Percentiles rank a stretch among this genome's conserved stretches.
Conservation (phyloP, 35 echinoderm and acorn worm genomes). For the Eucidaris tribuloides region DNA sequence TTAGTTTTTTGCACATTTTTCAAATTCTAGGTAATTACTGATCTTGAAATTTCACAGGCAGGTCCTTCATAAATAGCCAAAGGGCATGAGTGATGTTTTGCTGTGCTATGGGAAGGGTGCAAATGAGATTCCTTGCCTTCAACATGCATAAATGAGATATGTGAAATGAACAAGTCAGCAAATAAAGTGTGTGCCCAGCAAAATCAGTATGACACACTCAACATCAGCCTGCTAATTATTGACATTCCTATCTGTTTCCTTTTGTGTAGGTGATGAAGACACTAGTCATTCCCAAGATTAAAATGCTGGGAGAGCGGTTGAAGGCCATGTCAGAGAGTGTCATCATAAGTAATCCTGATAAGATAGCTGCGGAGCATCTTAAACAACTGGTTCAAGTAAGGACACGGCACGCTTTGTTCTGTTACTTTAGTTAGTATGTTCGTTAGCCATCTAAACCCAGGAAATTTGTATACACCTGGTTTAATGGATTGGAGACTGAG, state of each 20-base stretch:
- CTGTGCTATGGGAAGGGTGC: too few relatives aligned
- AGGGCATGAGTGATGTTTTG: too few relatives aligned
- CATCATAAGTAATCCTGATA: slow-evolving; percentile 83
- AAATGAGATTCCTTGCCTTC: too few relatives aligned
- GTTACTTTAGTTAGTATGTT: not conserved
- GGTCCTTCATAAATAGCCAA: too few relatives aligned
- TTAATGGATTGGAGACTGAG: not conserved
- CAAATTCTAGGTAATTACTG: too few relatives aligned
- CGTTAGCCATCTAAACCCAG: not conserved
- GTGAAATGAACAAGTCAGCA: too few relatives aligned
- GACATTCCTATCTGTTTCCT: not conserved
- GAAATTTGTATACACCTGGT: not conserved
- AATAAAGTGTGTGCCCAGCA: too few relatives aligned
- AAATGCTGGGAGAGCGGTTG: slow-evolving; percentile 68
- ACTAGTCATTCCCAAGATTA: slow-evolving; percentile 76
- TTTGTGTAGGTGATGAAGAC: slow-evolving; percentile 73
- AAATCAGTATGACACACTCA: not conserved
- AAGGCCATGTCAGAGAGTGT: slow-evolving; percentile 55
- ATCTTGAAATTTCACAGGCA: too few relatives aligned
- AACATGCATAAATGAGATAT: too few relatives aligned
- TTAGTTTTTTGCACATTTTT: too few relatives aligned
- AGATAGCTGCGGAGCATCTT: slow-evolving; percentile 89
- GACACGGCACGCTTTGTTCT: not conserved
- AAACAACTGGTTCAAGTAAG: slow-evolving; percentile 80
- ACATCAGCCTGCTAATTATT: not conserved